These are phyloP conservation scores for Ormia ochracea DNA, from an alignment of 2,888 invertebrate species.

Conservation along the genomic window DNA sequence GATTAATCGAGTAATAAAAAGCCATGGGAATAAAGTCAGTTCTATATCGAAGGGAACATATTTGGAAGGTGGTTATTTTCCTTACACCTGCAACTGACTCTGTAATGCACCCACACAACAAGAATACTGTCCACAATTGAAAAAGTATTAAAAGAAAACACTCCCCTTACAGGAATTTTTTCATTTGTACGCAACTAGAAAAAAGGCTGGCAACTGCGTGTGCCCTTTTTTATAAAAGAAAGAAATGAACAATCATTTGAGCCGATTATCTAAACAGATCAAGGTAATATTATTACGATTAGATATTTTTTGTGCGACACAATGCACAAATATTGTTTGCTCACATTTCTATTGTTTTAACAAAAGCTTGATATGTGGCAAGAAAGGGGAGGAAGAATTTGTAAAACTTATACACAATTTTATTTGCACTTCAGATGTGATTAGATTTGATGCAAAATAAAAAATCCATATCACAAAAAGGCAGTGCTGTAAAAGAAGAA, in stretches of 20 bases:
- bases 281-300: slow-evolving; percentile 59
- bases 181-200: neutral
- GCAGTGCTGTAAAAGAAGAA: neutral
- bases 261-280: slow-evolving; percentile 70
- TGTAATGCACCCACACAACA: no score
- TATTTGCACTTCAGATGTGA: slow-evolving; percentile 40
- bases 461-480: neutral
- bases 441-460: slow-evolving; percentile 22
- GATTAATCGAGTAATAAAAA: no score
- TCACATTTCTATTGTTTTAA: slow-evolving; percentile 2
- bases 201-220: slow-evolving; percentile 33
- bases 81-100: no score
- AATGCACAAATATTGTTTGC: slow-evolving; percentile 21
- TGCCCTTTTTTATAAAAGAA: neutral
- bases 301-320: slow-evolving; percentile 35
- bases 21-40: no score
- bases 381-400: slow-evolving; percentile 36
- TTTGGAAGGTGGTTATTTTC: no score
- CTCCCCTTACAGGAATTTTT: slow-evolving; percentile 1
- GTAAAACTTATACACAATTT: neutral
- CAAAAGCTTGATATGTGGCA: neutral
- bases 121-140: no score
- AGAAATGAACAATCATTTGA: slow-evolving; percentile 72
- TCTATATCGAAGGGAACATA: no score
- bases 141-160: no score